Conservation (phyloP, 2,797 vertebrate genomes). For the Dromococcyx pavoninus region DNA sequence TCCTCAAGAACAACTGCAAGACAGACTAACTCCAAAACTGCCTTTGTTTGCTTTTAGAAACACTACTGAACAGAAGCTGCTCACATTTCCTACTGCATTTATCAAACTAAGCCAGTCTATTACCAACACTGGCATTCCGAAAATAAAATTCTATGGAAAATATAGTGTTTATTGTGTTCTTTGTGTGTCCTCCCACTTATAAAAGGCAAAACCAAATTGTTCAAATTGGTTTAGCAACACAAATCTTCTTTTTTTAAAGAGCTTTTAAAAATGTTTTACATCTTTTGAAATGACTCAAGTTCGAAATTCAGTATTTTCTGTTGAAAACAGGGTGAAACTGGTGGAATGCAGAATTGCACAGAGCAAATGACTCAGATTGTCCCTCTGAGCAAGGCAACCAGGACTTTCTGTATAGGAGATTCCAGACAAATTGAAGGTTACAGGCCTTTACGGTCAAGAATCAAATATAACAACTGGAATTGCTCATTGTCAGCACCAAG, state of each 20-base stretch:
- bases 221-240: background rate
- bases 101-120: background rate
- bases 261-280: background rate
- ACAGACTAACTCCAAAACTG: background rate
- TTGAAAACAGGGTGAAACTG: rapidly evolving
- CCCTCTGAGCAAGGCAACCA: background rate
- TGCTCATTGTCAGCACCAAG: background rate
- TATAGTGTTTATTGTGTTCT: too few species aligned
- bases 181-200: background rate
- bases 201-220: background rate
- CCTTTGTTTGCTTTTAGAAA: background rate
- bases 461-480: background rate
- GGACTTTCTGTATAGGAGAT: background rate
- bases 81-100: background rate
- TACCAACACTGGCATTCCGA: background rate
- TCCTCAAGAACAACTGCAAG: background rate
- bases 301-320: background rate
- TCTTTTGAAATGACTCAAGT: background rate
- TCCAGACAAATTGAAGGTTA: background rate
- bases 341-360: background rate
- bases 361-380: background rate
- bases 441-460: background rate
- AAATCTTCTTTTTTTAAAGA: background rate
- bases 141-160: background rate
- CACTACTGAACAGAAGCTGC: background rate